Conservation (phyloP, 2,888 invertebrate genomes). For the Alcis repandata region DNA sequence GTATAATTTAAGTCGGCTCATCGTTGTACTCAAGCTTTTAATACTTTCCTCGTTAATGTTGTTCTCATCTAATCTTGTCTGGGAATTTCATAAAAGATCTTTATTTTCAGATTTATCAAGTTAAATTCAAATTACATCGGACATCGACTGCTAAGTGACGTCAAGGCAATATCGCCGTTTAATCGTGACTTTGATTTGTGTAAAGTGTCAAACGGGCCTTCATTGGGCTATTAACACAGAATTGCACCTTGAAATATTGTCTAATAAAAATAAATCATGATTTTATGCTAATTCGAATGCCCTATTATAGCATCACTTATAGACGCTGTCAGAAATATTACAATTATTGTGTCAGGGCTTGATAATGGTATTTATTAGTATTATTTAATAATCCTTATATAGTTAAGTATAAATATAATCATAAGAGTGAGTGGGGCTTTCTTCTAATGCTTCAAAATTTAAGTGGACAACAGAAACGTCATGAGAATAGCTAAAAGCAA, state of each 20-base stretch:
- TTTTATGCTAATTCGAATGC: constrained; percentile 31
- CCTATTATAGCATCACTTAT: constrained; percentile 26
- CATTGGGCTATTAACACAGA: constrained; percentile 49
- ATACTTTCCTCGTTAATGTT: background rate
- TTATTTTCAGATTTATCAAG: background rate
- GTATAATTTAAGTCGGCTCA: background rate
- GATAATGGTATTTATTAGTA: too few relatives aligned
- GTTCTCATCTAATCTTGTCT: background rate
- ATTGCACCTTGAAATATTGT: constrained; percentile 50
- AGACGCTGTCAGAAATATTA: background rate
- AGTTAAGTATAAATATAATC: too few relatives aligned
- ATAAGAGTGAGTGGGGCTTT: too few relatives aligned
- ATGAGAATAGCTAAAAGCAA: too few relatives aligned
- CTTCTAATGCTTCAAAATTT: too few relatives aligned
- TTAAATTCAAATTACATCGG: constrained; percentile 1
- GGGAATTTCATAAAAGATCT: background rate
- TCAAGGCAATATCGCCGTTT: constrained; percentile 25
- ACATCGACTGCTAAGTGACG: constrained; percentile 14
- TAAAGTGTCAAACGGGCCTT: constrained; percentile 66
- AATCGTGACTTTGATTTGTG: constrained; percentile 53
- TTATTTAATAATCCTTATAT: too few relatives aligned
- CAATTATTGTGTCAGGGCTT: too few relatives aligned
- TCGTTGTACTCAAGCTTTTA: background rate
- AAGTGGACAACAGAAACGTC: too few relatives aligned
- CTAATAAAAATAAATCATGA: constrained; percentile 17